Percentiles rank a stretch among this genome's conserved stretches.
Evolutionary conservation across 2,797 vertebrate species (phyloP).

Genomic region (Chiroxiphia lanceolata): DNA sequence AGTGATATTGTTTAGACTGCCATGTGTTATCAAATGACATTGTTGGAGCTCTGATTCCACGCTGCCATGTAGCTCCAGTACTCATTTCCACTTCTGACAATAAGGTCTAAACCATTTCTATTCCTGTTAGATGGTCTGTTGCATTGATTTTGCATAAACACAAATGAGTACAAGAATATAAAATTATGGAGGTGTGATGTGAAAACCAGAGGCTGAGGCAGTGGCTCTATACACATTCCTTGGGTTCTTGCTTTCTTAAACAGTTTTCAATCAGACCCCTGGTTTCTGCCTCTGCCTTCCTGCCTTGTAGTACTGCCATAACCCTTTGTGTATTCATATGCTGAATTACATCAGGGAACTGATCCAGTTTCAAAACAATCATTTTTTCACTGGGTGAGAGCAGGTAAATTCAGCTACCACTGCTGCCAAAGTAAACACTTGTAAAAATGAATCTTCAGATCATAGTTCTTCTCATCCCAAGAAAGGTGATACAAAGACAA

Average conservation of each 20-base stretch:
- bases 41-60: background rate
- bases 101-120: background rate
- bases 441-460: background rate
- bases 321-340: background rate
- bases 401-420: background rate
- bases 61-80: background rate
- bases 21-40: background rate
- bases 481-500: background rate
- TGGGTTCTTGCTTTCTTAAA: background rate
- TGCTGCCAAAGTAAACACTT: conserved; percentile 2
- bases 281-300: background rate
- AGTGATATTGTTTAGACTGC: background rate
- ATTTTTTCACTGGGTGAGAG: background rate
- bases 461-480: background rate
- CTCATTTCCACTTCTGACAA: background rate
- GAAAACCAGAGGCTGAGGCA: background rate
- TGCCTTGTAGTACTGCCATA: background rate
- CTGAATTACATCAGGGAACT: background rate
- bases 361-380: background rate
- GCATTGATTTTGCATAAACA: background rate
- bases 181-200: background rate
- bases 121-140: background rate
- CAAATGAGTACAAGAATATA: background rate
- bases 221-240: background rate
- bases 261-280: background rate